phyloP scores from a whole-genome alignment of 2,888 invertebrate species.

The Calephelis perditalis region DNA sequence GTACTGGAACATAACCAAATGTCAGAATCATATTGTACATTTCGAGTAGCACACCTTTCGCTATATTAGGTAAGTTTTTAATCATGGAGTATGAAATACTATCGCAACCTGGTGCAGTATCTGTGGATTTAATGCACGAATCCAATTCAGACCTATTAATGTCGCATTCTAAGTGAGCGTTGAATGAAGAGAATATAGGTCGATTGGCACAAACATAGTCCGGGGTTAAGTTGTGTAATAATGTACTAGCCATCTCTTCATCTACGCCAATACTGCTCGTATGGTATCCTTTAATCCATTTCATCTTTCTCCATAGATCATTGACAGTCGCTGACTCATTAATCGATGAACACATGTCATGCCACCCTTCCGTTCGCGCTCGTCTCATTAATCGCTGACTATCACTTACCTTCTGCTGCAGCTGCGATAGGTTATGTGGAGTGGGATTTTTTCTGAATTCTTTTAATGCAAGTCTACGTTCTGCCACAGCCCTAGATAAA shows the following conservation, averaged over 20 bases:
- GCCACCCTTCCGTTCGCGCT: neutral
- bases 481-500: conserved; percentile 14
- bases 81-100: conserved; percentile 19
- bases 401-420: conserved; percentile 7
- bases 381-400: conserved; percentile 9
- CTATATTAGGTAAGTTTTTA: conserved; percentile 8
- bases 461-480: conserved; percentile 8
- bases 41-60: neutral
- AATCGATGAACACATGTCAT: conserved; percentile 11
- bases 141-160: conserved; percentile 15
- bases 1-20: conserved; percentile 4
- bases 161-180: conserved; percentile 3
- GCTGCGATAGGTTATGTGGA: conserved; percentile 9
- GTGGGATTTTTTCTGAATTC: conserved; percentile 15
- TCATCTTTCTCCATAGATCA: conserved; percentile 18
- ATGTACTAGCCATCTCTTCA: conserved; percentile 2
- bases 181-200: conserved; percentile 14
- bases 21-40: neutral
- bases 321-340: conserved; percentile 6
- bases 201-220: conserved; percentile 14
- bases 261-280: conserved; percentile 1
- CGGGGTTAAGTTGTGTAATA: conserved; percentile 17
- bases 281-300: conserved; percentile 13
- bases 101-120: conserved; percentile 15
- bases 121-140: conserved; percentile 14